These are phyloP conservation scores for Rallus limicola DNA, from an alignment of 2,113 vertebrate species.

Conservation along the genomic window DNA sequence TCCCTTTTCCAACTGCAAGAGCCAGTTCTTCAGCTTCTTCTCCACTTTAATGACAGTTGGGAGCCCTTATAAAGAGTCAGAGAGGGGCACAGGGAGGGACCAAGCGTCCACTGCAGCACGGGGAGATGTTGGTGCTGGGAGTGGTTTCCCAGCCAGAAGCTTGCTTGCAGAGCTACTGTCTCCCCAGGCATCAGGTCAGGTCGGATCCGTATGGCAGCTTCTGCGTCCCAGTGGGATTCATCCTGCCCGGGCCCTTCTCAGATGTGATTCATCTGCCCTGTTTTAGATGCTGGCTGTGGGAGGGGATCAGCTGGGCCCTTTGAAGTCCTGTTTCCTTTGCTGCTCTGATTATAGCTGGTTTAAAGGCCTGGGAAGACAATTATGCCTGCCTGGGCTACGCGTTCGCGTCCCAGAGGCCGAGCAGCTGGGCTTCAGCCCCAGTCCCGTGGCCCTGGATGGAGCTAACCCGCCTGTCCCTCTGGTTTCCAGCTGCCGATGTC, in stretches of 20 bases:
- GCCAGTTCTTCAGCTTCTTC: not conserved
- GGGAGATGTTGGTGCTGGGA: not conserved
- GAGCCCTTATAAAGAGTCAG: not conserved
- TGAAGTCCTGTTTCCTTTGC: constrained; percentile 18
- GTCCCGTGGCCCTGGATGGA: not conserved
- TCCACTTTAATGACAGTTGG: not conserved
- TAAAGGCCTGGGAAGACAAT: not conserved
- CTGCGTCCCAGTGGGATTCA: constrained; percentile 14
- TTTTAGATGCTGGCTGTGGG: not conserved
- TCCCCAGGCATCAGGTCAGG: not conserved
- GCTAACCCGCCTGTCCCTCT: not conserved
- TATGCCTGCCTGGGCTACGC: not conserved
- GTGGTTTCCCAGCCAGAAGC: not conserved
- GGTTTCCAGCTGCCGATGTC: constrained; percentile 89
- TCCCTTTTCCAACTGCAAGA: not conserved
- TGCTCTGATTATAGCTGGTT: not conserved
- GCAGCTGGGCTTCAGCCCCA: not conserved
- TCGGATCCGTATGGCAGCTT: not conserved
- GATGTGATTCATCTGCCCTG: constrained; percentile 2
- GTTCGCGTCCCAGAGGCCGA: not conserved
- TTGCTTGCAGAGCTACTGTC: rapidly evolving
- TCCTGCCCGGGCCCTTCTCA: not conserved
- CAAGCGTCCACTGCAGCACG: rapidly evolving
- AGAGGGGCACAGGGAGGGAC: not conserved
- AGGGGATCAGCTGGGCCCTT: constrained; percentile 21